Evolutionary conservation across 2,797 vertebrate genomes (phyloP).

Genomic region (Sebastes variabilis): DNA sequence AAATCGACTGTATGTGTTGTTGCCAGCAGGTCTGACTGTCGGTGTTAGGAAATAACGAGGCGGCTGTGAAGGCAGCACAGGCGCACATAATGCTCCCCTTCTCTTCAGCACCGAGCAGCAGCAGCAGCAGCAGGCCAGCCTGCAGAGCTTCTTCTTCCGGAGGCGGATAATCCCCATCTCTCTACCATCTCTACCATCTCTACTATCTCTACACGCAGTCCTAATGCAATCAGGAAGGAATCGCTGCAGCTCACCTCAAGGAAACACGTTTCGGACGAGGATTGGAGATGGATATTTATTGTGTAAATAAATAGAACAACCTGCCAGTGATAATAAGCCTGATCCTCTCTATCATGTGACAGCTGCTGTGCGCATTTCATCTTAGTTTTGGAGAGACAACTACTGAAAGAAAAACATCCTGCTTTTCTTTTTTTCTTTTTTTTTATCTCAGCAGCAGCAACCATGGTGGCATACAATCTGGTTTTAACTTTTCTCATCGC

Average conservation of each 20-base stretch:
- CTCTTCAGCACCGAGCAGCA: slow-evolving; percentile 37
- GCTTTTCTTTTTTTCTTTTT: neutral
- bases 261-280: slow-evolving; percentile 15
- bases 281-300: slow-evolving; percentile 34
- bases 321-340: slow-evolving; percentile 10
- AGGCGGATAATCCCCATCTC: slow-evolving; percentile 70
- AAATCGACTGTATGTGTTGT: neutral
- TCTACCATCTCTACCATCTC: neutral
- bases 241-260: slow-evolving; percentile 21
- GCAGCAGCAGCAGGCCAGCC: slow-evolving; percentile 15
- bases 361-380: slow-evolving; percentile 51
- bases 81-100: slow-evolving; percentile 22
- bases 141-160: slow-evolving; percentile 77
- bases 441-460: slow-evolving; percentile 5
- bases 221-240: slow-evolving; percentile 58
- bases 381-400: neutral
- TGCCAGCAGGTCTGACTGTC: neutral
- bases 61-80: slow-evolving; percentile 53
- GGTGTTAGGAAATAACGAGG: slow-evolving; percentile 17
- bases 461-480: slow-evolving; percentile 54
- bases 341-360: slow-evolving; percentile 55
- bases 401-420: neutral
- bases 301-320: slow-evolving; percentile 26
- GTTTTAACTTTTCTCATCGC: slow-evolving; percentile 59
- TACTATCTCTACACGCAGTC: slow-evolving; percentile 28